Percentiles rank a stretch among this genome's conserved stretches.
phyloP scores from a whole-genome alignment of 2,888 invertebrate species.

The Aromia moschata region DNA sequence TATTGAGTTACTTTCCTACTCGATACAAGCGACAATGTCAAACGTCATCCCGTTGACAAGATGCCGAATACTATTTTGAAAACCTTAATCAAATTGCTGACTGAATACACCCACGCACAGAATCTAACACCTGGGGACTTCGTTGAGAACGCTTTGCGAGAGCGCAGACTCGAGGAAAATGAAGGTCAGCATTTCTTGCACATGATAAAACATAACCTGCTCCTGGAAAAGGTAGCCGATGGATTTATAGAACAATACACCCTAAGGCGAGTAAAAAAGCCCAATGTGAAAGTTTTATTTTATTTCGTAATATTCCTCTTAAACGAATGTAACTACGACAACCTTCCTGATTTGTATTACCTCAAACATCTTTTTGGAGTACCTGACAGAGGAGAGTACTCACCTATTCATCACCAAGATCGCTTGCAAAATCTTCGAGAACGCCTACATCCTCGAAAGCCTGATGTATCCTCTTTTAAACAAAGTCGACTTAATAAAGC shows the following conservation, averaged over 20 bases:
- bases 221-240: slow-evolving; percentile 44
- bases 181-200: slow-evolving; percentile 41
- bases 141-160: slow-evolving; percentile 35
- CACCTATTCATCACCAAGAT: slow-evolving; percentile 63
- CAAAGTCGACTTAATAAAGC: slow-evolving; percentile 46
- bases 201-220: slow-evolving; percentile 48
- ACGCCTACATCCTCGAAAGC: slow-evolving; percentile 64
- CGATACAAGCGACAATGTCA: neutral
- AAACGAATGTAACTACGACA: slow-evolving; percentile 43
- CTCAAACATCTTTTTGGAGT: slow-evolving; percentile 57
- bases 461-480: slow-evolving; percentile 65
- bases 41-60: slow-evolving; percentile 21
- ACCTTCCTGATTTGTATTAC: slow-evolving; percentile 44
- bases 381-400: slow-evolving; percentile 64
- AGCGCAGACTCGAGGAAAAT: slow-evolving; percentile 27
- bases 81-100: slow-evolving; percentile 42
- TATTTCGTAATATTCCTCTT: slow-evolving; percentile 53
- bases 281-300: slow-evolving; percentile 40
- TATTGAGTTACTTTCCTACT: neutral
- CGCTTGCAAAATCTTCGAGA: slow-evolving; percentile 65
- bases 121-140: slow-evolving; percentile 46
- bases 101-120: slow-evolving; percentile 37
- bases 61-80: slow-evolving; percentile 39
- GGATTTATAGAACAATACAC: slow-evolving; percentile 41
- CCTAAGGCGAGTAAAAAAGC: slow-evolving; percentile 40